These are phyloP conservation scores for Andrena minutula DNA, from an alignment of 2,888 invertebrate species.

Conservation along the genomic window DNA sequence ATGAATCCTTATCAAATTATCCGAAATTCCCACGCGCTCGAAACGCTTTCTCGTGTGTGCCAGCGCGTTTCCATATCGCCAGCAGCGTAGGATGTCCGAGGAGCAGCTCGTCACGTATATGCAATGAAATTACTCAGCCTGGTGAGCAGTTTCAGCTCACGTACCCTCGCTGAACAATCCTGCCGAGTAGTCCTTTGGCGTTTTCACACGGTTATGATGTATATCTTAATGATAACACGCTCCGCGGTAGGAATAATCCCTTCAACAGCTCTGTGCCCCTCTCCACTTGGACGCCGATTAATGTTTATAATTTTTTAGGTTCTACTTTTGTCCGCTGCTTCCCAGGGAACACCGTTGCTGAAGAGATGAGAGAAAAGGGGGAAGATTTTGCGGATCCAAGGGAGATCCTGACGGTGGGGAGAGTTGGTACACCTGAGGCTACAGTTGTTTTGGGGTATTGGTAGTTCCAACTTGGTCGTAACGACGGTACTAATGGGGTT, in stretches of 20 bases:
- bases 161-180: slow-evolving; percentile 61
- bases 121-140: slow-evolving; percentile 67
- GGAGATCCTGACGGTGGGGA: too few species aligned
- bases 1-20: slow-evolving; percentile 73
- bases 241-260: slow-evolving; percentile 12
- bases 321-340: background rate
- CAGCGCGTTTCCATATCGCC: slow-evolving; percentile 24
- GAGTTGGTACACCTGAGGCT: too few species aligned
- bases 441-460: too few species aligned
- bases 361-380: background rate
- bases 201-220: slow-evolving; percentile 74
- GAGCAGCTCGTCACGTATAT: slow-evolving; percentile 64
- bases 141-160: slow-evolving; percentile 69
- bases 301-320: background rate
- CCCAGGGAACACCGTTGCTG: background rate
- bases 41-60: background rate
- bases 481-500: background rate
- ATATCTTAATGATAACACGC: slow-evolving; percentile 66
- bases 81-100: slow-evolving; percentile 47
- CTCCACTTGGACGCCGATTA: background rate
- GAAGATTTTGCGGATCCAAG: background rate
- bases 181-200: slow-evolving; percentile 53
- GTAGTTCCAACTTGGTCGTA: too few species aligned
- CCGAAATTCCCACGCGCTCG: slow-evolving; percentile 70
- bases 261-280: slow-evolving; percentile 1